Base-by-base conservation (phyloP, 2,888 invertebrate species). In the Rhabditophanes sp. region DNA sequence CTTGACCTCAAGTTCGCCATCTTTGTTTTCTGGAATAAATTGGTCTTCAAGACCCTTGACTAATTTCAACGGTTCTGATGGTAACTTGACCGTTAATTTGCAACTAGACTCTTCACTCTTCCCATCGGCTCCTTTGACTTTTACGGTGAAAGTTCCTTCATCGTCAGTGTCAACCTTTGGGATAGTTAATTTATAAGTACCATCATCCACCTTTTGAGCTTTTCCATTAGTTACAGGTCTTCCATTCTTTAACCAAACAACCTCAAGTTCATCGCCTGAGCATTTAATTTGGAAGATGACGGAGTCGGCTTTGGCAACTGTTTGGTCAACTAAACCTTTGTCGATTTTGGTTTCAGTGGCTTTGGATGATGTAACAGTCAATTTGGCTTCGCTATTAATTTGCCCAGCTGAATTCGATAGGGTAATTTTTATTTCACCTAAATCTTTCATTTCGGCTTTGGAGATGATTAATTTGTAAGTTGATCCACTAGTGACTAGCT, bases 261-360 rank as follows among this genome's bases (percentile, higher is more conserved):
- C 48, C 14, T 50, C 46, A 6, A 57, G 36, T 15, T 35, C 30
- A 39, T 41, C n/a, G n/a, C n/a, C n/a, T n/a, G n/a, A n/a, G 0
- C 80, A 75, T 57, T 79, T 44, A 3, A 50, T 41, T 22, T 43
- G 39, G 9, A 87, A 68, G 41, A 78, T 78, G 23, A 85, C 72
- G 0, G 79, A 79, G 37, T 79, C 77, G 0, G 84, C 83, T 56
- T 82, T 83, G 39, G 79, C 78, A 2, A 84, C 76, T 1, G 63
- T 63, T 37, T 56, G 56, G 64, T 66, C 65, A 33, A 78, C 74
- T 14, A 84, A 68, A 40, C 77, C 77, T 67, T 80, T 79, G 25
- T 78, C 74, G 56, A 85, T 45, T 29, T 49, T 49, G 35, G 46
- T 45, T 22, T 45, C 44, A 6, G 46, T 38, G 9, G 46, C 45